Evolutionary conservation across 2,113 vertebrate species (phyloP).

Genomic region (Jacana jacana): DNA sequence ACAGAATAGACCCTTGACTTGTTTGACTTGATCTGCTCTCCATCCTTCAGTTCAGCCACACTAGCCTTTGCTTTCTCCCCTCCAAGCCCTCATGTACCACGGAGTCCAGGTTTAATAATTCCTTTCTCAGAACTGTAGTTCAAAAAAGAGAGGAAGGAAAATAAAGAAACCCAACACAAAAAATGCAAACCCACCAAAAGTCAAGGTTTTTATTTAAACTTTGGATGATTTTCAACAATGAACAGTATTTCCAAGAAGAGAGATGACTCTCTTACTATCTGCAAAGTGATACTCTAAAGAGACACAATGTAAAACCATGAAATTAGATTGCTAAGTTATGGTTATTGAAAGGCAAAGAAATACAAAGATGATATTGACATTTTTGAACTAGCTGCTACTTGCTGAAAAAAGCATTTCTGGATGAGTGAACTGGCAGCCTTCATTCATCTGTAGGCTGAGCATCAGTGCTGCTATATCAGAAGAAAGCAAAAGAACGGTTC

Average conservation of each 20-base stretch:
- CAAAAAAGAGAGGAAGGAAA: not conserved
- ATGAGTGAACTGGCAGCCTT: not conserved
- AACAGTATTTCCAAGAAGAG: not conserved
- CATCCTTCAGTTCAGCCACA: conserved; percentile 13
- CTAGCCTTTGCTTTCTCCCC: not conserved
- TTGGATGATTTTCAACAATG: not conserved
- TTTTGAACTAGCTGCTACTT: not conserved
- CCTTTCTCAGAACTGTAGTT: not conserved
- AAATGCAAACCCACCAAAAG: not conserved
- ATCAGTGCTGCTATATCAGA: not conserved
- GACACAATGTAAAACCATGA: not conserved
- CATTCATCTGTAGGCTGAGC: not conserved
- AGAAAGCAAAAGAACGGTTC: not conserved
- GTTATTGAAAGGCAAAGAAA: not conserved
- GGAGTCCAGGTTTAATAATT: not conserved
- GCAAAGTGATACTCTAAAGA: not conserved
- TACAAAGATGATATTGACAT: not conserved
- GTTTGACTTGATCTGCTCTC: not conserved
- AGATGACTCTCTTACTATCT: not conserved
- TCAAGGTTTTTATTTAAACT: not conserved
- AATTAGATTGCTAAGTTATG: not conserved
- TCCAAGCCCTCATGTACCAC: not conserved
- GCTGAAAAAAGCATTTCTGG: not conserved
- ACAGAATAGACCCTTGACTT: not conserved
- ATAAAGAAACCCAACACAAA: too few species aligned